Evolutionary conservation across 2,113 vertebrate genomes (phyloP), one percentile per base, ranked within the genome.

Genomic region (Amblyopsis rosae): DNA sequence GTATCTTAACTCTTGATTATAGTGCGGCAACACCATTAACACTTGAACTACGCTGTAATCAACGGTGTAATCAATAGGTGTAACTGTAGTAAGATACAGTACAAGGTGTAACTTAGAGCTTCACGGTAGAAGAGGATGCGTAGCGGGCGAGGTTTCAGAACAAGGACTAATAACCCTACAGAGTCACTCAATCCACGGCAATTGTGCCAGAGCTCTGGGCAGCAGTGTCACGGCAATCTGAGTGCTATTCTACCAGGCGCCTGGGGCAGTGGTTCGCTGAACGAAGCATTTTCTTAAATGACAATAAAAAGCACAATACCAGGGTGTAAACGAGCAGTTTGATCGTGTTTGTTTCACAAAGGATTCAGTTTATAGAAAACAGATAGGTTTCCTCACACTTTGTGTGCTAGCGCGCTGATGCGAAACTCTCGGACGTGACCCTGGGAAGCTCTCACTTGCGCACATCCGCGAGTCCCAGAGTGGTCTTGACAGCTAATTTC

Each of bases 201-300:
- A 88, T 85, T 86, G 87, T 87, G 68, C 74, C 3, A 47, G 17
- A 75, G 70, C 72, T 70, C 68, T 67, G 26, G 68, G 67, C 67
- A 76, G 68, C 3, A 67, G 68, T 82, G 84, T 83, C 48, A 77
- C 62, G 62, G 75, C 76, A 69, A 83, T 82, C 78, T 77, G 77
- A 82, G 70, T 71, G 15, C 17, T 72, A 73, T 86, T 88, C 82
- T 84, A 69, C 58, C 62, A 15, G 60, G 65, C 61, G 66, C 86
- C 79, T 6, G 6, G 32, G 83, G 84, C 82, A 61, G 17, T 77
- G 79, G 71, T 75, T 81, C 45, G 79, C 57, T 50, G 73, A 70
- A 83, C 84, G 86, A 91, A 89, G 82, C 71, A 66, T 86, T 87
- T 87, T 88, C 85, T 87, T 89, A 89, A 87, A 89, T 85, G 80